Percentiles rank a stretch among this genome's conserved stretches.
These are phyloP conservation scores for Ennomos erosarius DNA, from an alignment of 2,888 invertebrate species.

Conservation along the genomic window DNA sequence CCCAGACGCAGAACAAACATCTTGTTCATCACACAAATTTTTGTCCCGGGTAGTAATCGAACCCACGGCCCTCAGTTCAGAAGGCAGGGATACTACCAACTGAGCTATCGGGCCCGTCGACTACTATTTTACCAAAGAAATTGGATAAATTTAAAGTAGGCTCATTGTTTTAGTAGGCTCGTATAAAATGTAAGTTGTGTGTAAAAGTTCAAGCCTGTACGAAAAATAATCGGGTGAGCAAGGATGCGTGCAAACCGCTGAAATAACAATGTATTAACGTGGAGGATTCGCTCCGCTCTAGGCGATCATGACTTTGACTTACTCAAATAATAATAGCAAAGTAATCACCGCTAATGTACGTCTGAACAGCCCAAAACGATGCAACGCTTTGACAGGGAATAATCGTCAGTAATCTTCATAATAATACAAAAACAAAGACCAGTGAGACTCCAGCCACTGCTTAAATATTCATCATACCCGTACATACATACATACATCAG, in stretches of 20 bases:
- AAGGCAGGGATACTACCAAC: no score
- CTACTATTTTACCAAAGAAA: constrained; percentile 31
- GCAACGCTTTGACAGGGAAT: constrained; percentile 69
- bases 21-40: no score
- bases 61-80: no score
- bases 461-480: constrained; percentile 75
- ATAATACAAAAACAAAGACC: constrained; percentile 64
- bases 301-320: constrained; percentile 58
- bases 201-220: neutral
- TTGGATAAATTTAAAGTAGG: neutral
- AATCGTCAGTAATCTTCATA: constrained; percentile 69
- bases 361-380: constrained; percentile 49
- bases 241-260: constrained; percentile 5
- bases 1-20: no score
- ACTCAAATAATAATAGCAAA: constrained; percentile 54
- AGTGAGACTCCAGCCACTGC: constrained; percentile 49
- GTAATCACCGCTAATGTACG: constrained; percentile 47
- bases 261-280: constrained; percentile 41
- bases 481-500: constrained; percentile 54
- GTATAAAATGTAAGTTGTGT: neutral
- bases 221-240: neutral
- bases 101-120: no score
- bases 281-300: constrained; percentile 55
- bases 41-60: no score
- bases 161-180: neutral